Conservation (phyloP, 2,113 vertebrate genomes). For the Damaliscus lunatus region DNA sequence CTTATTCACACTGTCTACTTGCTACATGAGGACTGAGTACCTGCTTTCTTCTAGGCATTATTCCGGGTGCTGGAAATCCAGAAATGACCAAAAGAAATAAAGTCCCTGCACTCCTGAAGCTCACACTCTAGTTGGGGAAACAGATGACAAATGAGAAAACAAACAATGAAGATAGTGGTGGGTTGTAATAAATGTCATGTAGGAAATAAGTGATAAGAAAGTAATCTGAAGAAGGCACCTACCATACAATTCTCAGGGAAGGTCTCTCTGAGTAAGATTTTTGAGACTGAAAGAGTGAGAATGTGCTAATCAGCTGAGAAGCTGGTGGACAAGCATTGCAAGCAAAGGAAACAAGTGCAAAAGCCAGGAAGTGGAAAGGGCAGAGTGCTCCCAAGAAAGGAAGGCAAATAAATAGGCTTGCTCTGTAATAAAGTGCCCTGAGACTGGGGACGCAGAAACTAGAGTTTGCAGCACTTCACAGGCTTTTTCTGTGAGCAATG, state of each 20-base stretch:
- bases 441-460: background rate
- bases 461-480: background rate
- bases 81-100: background rate
- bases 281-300: background rate
- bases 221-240: background rate
- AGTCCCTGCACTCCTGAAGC: background rate
- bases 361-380: background rate
- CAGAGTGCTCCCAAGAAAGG: background rate
- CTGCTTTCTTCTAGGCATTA: background rate
- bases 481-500: background rate
- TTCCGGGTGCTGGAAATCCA: background rate
- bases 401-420: background rate
- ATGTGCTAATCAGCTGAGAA: background rate
- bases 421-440: background rate
- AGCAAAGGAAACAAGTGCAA: background rate
- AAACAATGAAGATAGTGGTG: background rate
- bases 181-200: background rate
- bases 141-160: background rate
- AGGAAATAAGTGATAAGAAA: background rate
- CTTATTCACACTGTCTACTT: background rate
- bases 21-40: background rate
- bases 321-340: background rate
- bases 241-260: background rate
- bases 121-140: background rate
- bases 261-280: background rate